Conservation (phyloP, 2,113 vertebrate genomes). For the Aplodontia rufa region DNA sequence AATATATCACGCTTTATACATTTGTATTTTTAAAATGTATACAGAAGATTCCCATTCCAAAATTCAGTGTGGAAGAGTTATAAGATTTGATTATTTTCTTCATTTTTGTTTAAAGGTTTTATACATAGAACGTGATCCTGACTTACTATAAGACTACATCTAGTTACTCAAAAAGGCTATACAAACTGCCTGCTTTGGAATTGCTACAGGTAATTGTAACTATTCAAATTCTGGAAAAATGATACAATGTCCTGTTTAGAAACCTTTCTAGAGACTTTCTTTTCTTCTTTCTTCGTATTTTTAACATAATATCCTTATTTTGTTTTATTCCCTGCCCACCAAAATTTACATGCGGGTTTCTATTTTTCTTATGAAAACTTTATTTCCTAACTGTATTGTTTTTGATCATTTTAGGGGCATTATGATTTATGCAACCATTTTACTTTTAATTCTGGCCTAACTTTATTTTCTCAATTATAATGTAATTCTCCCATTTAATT, state of each 20-base stretch:
- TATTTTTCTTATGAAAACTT: background rate
- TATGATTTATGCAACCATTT: background rate
- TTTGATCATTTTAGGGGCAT: background rate
- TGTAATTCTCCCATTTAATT: background rate
- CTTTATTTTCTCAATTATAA: background rate
- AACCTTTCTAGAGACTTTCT: background rate
- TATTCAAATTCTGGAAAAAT: background rate
- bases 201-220: background rate
- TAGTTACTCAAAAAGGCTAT: background rate
- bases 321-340: background rate
- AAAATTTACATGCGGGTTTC: background rate
- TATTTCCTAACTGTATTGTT: background rate
- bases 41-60: background rate
- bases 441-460: background rate
- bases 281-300: background rate
- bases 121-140: background rate
- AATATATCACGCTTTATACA: background rate
- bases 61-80: background rate
- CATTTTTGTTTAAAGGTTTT: background rate
- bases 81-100: background rate
- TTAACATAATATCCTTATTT: background rate
- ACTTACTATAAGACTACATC: background rate
- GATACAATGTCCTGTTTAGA: background rate
- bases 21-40: background rate
- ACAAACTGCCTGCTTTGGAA: background rate